A percentile compares a stretch with the other conserved stretches of the same genome.
Conservation (phyloP, 2,797 vertebrate species). For the Limosa lapponica region DNA sequence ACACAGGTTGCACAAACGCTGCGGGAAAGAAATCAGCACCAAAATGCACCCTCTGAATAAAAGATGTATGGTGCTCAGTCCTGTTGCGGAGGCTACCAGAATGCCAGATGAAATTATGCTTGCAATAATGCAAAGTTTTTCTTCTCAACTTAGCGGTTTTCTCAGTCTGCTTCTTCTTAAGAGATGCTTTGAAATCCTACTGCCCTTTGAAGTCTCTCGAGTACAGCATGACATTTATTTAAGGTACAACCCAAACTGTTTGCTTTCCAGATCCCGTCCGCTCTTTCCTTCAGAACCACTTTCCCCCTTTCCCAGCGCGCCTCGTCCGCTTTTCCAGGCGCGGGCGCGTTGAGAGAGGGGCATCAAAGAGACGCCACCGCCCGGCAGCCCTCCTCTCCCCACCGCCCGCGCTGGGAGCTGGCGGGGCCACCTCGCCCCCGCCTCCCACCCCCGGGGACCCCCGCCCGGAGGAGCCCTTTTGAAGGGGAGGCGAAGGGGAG, state of each 20-base stretch:
- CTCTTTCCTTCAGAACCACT: neutral
- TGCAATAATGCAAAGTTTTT: constrained; percentile 28
- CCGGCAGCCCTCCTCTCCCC: constrained; percentile 49
- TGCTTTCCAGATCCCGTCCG: constrained; percentile 19
- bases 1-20: neutral
- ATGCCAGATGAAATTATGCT: constrained; percentile 12
- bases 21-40: neutral
- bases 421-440: constrained; percentile 55
- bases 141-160: constrained; percentile 41
- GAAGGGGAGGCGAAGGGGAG: constrained; percentile 63
- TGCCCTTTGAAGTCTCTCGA: constrained; percentile 65
- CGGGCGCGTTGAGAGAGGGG: neutral
- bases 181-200: constrained; percentile 63
- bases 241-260: constrained; percentile 36
- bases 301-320: neutral
- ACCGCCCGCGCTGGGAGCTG: neutral
- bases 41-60: neutral
- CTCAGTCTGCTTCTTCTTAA: constrained; percentile 70
- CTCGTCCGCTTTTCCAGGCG: neutral
- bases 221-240: constrained; percentile 63
- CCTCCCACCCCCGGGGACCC: constrained; percentile 63
- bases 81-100: neutral
- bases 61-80: neutral
- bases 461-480: constrained; percentile 77
- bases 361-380: constrained; percentile 53